Evolutionary conservation across 2,888 invertebrate species (phyloP).

Genomic region (Carcina quercana): DNA sequence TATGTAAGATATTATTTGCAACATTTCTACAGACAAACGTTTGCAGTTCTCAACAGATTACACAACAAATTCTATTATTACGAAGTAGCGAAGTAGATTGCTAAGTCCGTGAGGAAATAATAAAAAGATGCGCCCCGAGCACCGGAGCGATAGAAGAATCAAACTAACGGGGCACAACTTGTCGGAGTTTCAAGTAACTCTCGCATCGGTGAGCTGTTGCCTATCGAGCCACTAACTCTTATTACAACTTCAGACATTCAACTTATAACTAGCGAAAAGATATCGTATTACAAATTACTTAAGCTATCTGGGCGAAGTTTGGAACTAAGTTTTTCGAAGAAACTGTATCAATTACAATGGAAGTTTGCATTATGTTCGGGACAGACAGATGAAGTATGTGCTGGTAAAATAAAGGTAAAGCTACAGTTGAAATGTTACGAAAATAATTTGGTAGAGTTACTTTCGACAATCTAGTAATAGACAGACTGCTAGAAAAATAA

Average conservation of each 20-base stretch:
- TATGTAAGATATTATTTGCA: no score
- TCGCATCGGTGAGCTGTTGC: constrained; percentile 32
- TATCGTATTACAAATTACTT: constrained; percentile 37
- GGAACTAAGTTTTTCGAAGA: no score
- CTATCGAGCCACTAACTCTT: constrained; percentile 46
- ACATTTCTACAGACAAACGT: background rate
- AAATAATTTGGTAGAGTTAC: no score
- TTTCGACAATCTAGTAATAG: no score
- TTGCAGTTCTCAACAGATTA: constrained; percentile 12
- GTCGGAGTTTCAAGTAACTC: no score
- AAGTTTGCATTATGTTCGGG: no score
- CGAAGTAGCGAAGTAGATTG: constrained; percentile 36
- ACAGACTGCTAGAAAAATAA: no score
- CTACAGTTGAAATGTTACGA: no score
- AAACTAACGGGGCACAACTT: constrained; percentile 52
- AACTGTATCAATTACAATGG: no score
- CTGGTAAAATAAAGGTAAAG: no score
- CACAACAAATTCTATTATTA: constrained; percentile 34
- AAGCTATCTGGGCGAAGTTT: no score
- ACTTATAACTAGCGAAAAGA: constrained; percentile 42
- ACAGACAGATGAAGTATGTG: no score
- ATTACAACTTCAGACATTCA: constrained; percentile 51
- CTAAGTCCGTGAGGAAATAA: constrained; percentile 50
- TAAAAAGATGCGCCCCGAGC: constrained; percentile 47
- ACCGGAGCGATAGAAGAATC: constrained; percentile 48